Percentiles rank a stretch among this genome's conserved stretches.
Evolutionary conservation across 2,888 invertebrate genomes (phyloP).

Genomic region (Eupithecia centaureata): DNA sequence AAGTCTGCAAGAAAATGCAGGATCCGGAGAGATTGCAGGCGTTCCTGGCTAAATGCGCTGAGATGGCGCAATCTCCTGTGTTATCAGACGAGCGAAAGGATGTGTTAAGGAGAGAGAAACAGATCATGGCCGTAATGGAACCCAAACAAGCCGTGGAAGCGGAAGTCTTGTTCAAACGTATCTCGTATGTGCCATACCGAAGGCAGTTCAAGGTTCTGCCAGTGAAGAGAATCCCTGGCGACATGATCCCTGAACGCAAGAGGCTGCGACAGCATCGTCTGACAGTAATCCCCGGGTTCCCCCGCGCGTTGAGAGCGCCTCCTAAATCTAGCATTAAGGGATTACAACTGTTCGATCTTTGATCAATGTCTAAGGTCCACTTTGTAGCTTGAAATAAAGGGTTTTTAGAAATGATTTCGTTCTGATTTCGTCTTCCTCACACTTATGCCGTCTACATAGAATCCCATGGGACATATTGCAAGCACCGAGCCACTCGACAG

Average conservation of each 20-base stretch:
- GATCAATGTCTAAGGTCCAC: background rate
- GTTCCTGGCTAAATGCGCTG: slow-evolving; percentile 71
- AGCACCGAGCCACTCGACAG: too few relatives aligned
- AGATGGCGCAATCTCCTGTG: slow-evolving; percentile 67
- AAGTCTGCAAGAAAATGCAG: slow-evolving; percentile 70
- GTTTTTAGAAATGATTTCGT: background rate
- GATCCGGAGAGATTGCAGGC: slow-evolving; percentile 73
- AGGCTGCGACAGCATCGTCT: slow-evolving; percentile 68
- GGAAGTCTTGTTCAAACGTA: slow-evolving; percentile 71
- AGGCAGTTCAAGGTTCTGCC: slow-evolving; percentile 72
- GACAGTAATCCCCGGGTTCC: slow-evolving; percentile 70
- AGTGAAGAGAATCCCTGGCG: slow-evolving; percentile 56
- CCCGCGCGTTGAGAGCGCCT: slow-evolving; percentile 60
- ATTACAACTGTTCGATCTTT: slow-evolving; percentile 68
- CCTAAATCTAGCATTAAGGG: slow-evolving; percentile 65
- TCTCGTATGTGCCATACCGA: slow-evolving; percentile 70
- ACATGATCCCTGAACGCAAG: slow-evolving; percentile 59
- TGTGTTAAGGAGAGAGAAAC: slow-evolving; percentile 65
- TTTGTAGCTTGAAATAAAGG: background rate
- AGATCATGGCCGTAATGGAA: slow-evolving; percentile 67
- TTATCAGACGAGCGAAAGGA: slow-evolving; percentile 71
- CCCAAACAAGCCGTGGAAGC: slow-evolving; percentile 67
- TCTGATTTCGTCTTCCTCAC: background rate
- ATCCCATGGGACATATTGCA: too few relatives aligned
- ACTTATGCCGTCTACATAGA: too few relatives aligned